These are phyloP conservation scores for Cheilosia vernalis DNA, from an alignment of 2,888 invertebrate genomes.

Conservation along the genomic window DNA sequence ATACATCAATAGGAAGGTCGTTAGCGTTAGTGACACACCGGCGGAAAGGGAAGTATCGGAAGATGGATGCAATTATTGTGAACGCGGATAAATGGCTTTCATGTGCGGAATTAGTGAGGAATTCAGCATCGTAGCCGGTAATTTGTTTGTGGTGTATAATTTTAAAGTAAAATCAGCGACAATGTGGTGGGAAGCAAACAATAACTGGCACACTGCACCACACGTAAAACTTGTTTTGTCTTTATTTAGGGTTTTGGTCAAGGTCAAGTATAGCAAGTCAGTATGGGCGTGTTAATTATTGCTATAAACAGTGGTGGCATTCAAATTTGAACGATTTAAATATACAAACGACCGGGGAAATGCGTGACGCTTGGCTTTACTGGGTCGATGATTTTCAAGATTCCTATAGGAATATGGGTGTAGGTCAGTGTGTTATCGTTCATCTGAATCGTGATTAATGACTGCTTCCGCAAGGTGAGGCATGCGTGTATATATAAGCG, in stretches of 20 bases:
- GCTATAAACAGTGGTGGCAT: slow-evolving; percentile 8
- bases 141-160: slow-evolving; percentile 10
- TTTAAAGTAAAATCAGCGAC: slow-evolving; percentile 1
- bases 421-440: no score
- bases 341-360: background rate
- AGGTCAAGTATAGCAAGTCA: slow-evolving; percentile 60
- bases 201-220: background rate
- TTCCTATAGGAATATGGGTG: no score
- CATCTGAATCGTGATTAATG: no score
- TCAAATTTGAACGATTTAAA: slow-evolving; percentile 10
- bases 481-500: no score
- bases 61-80: slow-evolving; percentile 27
- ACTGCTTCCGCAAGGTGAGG: no score
- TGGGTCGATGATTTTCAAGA: background rate
- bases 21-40: background rate
- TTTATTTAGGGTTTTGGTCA: slow-evolving; percentile 65
- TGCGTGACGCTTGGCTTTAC: background rate
- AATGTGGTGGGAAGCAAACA: slow-evolving; percentile 1
- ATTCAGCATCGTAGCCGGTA: slow-evolving; percentile 5
- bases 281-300: background rate
- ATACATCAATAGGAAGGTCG: slow-evolving; percentile 29
- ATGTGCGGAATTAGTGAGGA: slow-evolving; percentile 1
- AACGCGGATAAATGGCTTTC: slow-evolving; percentile 21
- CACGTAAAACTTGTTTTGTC: slow-evolving; percentile 13
- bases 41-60: slow-evolving; percentile 21